Base-by-base conservation (phyloP, 1,140 invertebrate species). In the Asobara japonica region DNA sequence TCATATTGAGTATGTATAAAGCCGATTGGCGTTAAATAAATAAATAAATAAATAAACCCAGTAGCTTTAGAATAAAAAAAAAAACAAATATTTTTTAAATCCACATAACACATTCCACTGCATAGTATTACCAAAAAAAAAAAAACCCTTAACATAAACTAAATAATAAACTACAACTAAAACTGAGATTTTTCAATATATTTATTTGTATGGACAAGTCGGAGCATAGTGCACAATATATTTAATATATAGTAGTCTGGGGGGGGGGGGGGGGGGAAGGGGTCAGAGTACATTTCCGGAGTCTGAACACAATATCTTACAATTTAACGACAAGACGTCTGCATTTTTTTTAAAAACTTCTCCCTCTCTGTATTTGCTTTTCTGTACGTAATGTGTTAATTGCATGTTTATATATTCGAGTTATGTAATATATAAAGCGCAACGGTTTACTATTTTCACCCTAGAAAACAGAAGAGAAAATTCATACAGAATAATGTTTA, bases 261-360 rank as follows among this genome's bases (percentile, higher is more conserved):
- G 82, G n/a, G n/a, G n/a, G n/a, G n/a, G n/a, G n/a, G n/a, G n/a
- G n/a, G n/a, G n/a, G n/a, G 80, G 82, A 81, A 82, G 83, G 82
- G 79, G 74, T 85, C 84, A 83, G 83, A 85, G 79, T 85, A 85
- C 82, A 84, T 86, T 30, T 84, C 83, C 83, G 83, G 83, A 85
- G 77, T 81, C 84, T 86, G 82, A 84, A 86, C 84, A 85, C 84
- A 86, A 85, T 85, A 86, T 86, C 82, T 85, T 86, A 85, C 84
- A 86, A 83, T 84, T 84, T 84, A 85, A 85, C 83, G 82, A 85
- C 84, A 81, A 85, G 80, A 85, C 84, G 82, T 83, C 82, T 84
- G 84, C 82, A 78, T 80, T 82, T 31, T 62, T 62, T 11, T 62
- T 31, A 29, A n/a, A n/a, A n/a, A 30, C 25, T 30, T 31, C 27